These are phyloP conservation scores for Chloromyia formosa DNA, from an alignment of 2,888 invertebrate genomes.

Conservation along the genomic window DNA sequence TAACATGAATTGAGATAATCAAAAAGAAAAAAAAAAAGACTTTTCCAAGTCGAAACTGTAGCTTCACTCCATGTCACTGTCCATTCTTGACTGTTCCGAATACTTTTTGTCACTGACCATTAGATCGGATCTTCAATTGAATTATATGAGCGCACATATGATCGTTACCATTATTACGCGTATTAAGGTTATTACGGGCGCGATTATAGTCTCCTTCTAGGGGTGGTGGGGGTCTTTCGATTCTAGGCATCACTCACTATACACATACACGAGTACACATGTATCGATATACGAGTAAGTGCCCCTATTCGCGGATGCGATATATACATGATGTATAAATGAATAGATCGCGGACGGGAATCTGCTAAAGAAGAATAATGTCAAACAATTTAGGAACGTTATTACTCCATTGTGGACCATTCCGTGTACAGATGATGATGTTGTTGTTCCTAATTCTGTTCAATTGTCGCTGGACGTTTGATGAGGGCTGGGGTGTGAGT, in stretches of 20 bases:
- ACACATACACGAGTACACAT: neutral
- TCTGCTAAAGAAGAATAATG: constrained; percentile 28
- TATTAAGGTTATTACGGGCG: too few relatives aligned
- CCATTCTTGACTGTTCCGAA: constrained; percentile 44
- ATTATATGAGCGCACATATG: constrained; percentile 46
- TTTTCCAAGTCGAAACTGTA: constrained; percentile 18
- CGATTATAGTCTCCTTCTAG: constrained; percentile 36
- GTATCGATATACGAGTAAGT: neutral
- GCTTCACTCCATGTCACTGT: constrained; percentile 13
- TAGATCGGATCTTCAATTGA: constrained; percentile 49
- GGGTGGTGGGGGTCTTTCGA: constrained; percentile 32
- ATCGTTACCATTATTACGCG: constrained; percentile 23
- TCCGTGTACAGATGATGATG: constrained; percentile 41
- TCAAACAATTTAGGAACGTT: constrained; percentile 46
- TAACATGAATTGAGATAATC: constrained; percentile 32
- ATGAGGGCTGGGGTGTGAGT: constrained; percentile 2
- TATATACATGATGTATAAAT: too few relatives aligned
- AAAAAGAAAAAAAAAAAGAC: neutral
- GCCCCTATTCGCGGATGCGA: too few relatives aligned
- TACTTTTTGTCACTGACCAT: constrained; percentile 49
- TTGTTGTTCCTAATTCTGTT: constrained; percentile 49
- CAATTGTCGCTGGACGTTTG: constrained; percentile 37
- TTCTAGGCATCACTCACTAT: neutral
- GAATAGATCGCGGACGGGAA: neutral
- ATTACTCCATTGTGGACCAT: constrained; percentile 43